Conservation (phyloP, 2,797 vertebrate species). For the Tolypeutes matacus region DNA sequence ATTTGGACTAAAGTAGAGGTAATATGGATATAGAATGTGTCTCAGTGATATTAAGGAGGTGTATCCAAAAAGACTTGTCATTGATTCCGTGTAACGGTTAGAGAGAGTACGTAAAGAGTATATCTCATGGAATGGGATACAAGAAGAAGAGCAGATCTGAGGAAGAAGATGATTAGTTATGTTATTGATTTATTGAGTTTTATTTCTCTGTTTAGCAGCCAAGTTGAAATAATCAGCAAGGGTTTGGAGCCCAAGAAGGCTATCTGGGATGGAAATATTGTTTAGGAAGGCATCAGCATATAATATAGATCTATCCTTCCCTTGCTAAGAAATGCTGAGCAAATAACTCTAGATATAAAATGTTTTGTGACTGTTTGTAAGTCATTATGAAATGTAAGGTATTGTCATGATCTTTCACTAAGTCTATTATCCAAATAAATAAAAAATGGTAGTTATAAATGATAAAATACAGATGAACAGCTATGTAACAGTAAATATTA, state of each 20-base stretch:
- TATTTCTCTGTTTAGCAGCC: not conserved
- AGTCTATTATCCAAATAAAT: conserved; percentile 1
- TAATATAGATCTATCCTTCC: not conserved
- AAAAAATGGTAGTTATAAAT: not conserved
- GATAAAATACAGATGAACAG: not conserved
- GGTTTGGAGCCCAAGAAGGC: not conserved
- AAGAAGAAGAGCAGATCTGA: not conserved
- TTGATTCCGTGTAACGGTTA: not conserved
- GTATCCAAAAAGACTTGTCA: not conserved
- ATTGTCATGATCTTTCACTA: not conserved
- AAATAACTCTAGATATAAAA: not conserved
- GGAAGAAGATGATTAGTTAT: not conserved
- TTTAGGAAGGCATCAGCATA: not conserved
- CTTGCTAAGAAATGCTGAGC: not conserved
- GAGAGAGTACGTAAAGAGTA: not conserved
- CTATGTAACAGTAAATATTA: not conserved
- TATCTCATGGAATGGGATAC: not conserved
- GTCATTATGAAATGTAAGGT: not conserved
- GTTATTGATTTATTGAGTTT: not conserved
- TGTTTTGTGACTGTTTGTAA: not conserved
- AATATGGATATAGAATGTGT: not conserved
- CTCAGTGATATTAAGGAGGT: not conserved
- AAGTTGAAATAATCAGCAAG: not conserved
- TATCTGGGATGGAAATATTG: not conserved
- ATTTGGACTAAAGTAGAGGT: not conserved